Conservation (phyloP, 2,888 invertebrate genomes). For the Yponomeuta evonymella region DNA sequence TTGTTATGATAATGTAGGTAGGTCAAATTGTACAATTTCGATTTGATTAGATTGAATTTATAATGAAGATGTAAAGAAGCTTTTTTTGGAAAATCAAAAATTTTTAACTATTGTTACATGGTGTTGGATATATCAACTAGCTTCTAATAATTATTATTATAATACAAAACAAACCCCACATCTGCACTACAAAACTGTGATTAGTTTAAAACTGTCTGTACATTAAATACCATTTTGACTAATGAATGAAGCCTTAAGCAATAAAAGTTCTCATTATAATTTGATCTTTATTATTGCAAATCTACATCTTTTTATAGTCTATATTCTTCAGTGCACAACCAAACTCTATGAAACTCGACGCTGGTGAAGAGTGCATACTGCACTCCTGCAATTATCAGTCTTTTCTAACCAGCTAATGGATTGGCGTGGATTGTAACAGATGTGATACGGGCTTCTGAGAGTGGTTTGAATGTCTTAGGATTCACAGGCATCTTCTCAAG, state of each 20-base stretch:
- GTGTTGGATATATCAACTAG: background rate
- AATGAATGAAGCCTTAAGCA: background rate
- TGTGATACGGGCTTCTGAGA: conserved; percentile 90
- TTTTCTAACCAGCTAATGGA: conserved; percentile 84
- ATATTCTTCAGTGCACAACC: too few relatives aligned
- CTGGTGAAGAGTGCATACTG: too few relatives aligned
- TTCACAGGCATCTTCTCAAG: conserved; percentile 96
- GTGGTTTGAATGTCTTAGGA: conserved; percentile 92
- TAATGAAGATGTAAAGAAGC: too few relatives aligned
- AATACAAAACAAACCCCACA: background rate
- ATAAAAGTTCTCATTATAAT: background rate
- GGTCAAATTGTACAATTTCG: background rate
- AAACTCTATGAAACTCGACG: too few relatives aligned
- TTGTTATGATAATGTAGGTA: background rate
- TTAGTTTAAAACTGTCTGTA: background rate
- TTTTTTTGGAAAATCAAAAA: too few relatives aligned
- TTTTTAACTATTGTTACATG: too few relatives aligned
- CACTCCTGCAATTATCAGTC: too few relatives aligned
- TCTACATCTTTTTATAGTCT: too few relatives aligned
- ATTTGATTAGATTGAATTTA: background rate
- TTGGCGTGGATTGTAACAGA: conserved; percentile 98
- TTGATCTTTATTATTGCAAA: background rate
- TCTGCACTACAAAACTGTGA: background rate
- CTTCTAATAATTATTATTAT: background rate
- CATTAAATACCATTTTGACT: background rate